Base-by-base conservation (phyloP, 2,888 invertebrate genomes). In the Cataglyphis altisquamis region DNA sequence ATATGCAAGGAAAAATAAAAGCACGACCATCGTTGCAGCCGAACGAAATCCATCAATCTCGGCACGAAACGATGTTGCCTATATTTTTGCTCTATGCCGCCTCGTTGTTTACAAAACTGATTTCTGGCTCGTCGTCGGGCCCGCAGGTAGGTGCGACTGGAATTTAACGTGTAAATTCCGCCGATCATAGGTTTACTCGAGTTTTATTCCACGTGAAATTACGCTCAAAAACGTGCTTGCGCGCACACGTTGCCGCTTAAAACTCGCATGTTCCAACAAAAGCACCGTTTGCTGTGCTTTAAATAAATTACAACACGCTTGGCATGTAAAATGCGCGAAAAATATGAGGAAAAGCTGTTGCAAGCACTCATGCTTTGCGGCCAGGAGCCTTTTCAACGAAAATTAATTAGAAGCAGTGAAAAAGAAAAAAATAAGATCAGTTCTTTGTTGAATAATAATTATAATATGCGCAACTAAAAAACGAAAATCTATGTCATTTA, bases 21-120 rank as follows among this genome's bases (percentile, higher is more conserved):
- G 63, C 83, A 72, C 70, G 77, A 78, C 45, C 62, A 74, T 66
- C 66, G 74, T 57, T 68, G 36, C 48, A 72, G 60, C 60, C 32
- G 63, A 29, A 52, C 78, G 66, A 86, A 83, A 86, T 73, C 83
- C 83, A 88, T 88, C 88, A 86, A 88, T 88, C 82, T 75, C 57
- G 41, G 15, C 32, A 15, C 57, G 67, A 66, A 85, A 83, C 86
- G 82, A 77, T 63, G 83, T 84, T 60, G 41, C 36, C 75, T 70
- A 70, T 78, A 83, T 84, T 84, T 82, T 73, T 84, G 29, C 39
- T 18, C 82, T 39, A 62, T 57, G 41, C 67, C 48, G 62, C 36
- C 57, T 45, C 63, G 81, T 60, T 83, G 82, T 83, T 60, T 67
- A 72, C 64, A 82, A 82, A 85, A 84, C 84, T 83, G 86, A 88